A percentile compares a stretch with the other conserved stretches of the same genome.
Evolutionary conservation across 2,113 vertebrate species (phyloP).

Genomic region (Neogale vison): DNA sequence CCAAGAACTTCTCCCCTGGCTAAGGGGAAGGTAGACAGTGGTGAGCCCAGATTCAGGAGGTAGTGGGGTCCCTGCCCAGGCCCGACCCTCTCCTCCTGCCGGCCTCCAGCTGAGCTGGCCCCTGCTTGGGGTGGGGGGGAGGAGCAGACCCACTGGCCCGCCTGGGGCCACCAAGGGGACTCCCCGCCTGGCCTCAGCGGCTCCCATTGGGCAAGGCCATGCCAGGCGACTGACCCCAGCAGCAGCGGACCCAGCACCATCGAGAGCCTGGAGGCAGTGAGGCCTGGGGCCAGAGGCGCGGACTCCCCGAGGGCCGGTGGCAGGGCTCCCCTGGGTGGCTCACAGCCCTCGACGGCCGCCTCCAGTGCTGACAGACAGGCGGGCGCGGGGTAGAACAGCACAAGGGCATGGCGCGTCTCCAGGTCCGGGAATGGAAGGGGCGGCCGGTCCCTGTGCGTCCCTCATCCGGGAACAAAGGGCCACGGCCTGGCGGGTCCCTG

Average conservation of each 20-base stretch:
- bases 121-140: too few relatives aligned
- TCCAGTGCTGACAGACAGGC: too few relatives aligned
- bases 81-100: background rate
- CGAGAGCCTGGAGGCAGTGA: background rate
- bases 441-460: background rate
- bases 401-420: background rate
- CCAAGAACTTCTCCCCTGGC: background rate
- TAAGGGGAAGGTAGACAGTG: background rate
- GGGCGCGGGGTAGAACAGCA: background rate
- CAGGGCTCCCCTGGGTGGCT: background rate
- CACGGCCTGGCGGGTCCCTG: background rate
- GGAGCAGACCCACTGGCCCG: background rate
- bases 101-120: background rate
- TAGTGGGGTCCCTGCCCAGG: background rate
- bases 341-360: too few relatives aligned
- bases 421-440: background rate
- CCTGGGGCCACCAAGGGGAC: background rate
- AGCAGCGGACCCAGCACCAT: background rate
- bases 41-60: background rate
- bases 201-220: background rate
- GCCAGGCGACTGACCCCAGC: too few relatives aligned
- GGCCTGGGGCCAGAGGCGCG: too few relatives aligned
- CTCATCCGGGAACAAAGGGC: too few relatives aligned
- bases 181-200: background rate
- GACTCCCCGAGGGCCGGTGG: background rate